A percentile compares a stretch with the other conserved stretches of the same genome.
Evolutionary conservation across 2,113 vertebrate genomes (phyloP).

Genomic region (Rattus rattus): DNA sequence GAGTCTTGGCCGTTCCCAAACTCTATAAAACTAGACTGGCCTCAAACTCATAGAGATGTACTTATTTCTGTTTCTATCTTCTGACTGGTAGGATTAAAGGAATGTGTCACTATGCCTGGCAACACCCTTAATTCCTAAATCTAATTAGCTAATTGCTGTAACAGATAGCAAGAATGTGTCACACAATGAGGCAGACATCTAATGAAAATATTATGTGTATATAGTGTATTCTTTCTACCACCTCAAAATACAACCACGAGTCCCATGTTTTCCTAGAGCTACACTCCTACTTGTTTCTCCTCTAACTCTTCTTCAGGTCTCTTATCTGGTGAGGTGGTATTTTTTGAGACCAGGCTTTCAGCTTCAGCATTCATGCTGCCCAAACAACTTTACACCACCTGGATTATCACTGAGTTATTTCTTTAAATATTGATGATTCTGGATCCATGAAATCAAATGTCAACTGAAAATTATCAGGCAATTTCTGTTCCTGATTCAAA

Average conservation of each 20-base stretch:
- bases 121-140: not conserved
- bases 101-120: not conserved
- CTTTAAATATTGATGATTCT: slow-evolving; percentile 9
- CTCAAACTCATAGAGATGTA: not conserved
- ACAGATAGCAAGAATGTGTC: not conserved
- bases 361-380: not conserved
- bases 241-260: not conserved
- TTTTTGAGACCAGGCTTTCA: not conserved
- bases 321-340: not conserved
- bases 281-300: not conserved
- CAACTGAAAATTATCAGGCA: not conserved
- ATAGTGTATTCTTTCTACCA: not conserved
- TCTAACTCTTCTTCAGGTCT: not conserved
- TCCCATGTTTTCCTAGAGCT: not conserved
- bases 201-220: not conserved
- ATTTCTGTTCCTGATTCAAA: not conserved
- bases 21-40: not conserved
- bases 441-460: not conserved
- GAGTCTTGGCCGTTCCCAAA: not conserved
- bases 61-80: not conserved
- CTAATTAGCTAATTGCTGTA: not conserved
- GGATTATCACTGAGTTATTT: not conserved
- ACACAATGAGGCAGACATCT: not conserved
- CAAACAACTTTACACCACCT: not conserved
- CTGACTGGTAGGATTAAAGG: not conserved